Evolutionary conservation across 2,888 invertebrate species (phyloP).

Genomic region (Melieria omissa): DNA sequence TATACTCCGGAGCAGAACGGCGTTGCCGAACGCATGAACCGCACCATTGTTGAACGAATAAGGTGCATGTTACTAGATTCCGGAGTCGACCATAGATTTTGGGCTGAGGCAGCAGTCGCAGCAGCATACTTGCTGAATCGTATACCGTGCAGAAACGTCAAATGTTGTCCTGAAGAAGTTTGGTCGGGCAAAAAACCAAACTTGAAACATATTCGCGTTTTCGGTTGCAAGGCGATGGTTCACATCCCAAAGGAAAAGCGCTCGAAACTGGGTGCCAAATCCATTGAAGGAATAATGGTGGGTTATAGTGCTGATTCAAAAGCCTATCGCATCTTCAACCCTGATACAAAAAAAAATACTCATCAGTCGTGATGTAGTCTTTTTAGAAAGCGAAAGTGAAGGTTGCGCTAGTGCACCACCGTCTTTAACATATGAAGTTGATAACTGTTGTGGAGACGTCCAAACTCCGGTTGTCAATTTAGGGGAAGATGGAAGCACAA

Average conservation of each 20-base stretch:
- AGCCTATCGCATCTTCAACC: conserved; percentile 37
- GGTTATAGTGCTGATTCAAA: conserved; percentile 39
- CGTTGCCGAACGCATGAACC: conserved; percentile 29
- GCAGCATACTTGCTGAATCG: conserved; percentile 38
- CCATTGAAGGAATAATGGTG: conserved; percentile 41
- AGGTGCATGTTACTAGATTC: conserved; percentile 30
- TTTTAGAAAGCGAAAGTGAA: too few species aligned
- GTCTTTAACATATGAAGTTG: too few species aligned
- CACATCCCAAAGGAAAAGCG: conserved; percentile 43
- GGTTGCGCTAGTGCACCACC: too few species aligned
- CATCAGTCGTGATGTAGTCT: too few species aligned
- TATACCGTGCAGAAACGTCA: conserved; percentile 31
- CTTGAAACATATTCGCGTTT: conserved; percentile 39
- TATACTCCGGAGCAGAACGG: conserved; percentile 38
- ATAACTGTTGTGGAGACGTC: too few species aligned
- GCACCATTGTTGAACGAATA: conserved; percentile 24
- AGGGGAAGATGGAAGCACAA: too few species aligned
- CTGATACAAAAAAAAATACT: too few species aligned
- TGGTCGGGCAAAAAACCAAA: conserved; percentile 41
- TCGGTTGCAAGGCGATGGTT: conserved; percentile 43
- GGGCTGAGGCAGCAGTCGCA: conserved; percentile 39
- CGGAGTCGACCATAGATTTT: conserved; percentile 29
- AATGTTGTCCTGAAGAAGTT: conserved; percentile 37
- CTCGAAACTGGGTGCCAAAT: conserved; percentile 40
- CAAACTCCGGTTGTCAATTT: too few species aligned